Evolutionary conservation across 92 coral and sea anemone genomes (phyloP).

Genomic region (Paramuricea clavata): DNA sequence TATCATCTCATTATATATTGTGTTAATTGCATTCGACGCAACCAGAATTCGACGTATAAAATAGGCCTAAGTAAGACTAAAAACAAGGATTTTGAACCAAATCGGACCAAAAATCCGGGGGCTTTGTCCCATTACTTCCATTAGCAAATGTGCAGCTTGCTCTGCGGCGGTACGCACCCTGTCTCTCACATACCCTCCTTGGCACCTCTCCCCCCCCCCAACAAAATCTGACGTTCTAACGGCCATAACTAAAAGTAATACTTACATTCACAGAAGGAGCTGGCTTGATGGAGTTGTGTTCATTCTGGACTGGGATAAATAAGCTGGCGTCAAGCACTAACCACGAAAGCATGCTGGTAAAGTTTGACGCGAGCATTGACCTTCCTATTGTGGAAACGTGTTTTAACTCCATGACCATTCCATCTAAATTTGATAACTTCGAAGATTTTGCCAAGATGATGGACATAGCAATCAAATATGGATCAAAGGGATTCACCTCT

Average conservation of each 20-base stretch:
- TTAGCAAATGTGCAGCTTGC: too few relatives aligned
- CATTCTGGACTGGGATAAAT: constrained; percentile 28
- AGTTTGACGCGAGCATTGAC: constrained; percentile 22
- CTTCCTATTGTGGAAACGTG: constrained; percentile 44
- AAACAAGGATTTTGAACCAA: too few relatives aligned
- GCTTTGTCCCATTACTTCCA: too few relatives aligned
- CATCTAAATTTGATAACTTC: constrained; percentile 13
- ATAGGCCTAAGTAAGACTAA: too few relatives aligned
- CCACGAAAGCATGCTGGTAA: constrained; percentile 1
- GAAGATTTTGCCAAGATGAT: constrained; percentile 31
- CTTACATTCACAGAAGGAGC: not conserved
- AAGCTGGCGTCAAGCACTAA: constrained; percentile 2
- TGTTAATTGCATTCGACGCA: too few relatives aligned
- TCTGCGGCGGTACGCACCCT: too few relatives aligned
- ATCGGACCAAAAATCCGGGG: too few relatives aligned
- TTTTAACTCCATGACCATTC: constrained; percentile 27
- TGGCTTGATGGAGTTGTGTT: not conserved
- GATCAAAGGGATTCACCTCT: constrained; percentile 10
- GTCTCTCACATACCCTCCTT: too few relatives aligned
- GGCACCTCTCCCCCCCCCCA: too few relatives aligned
- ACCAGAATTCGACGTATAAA: too few relatives aligned
- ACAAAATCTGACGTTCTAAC: not conserved
- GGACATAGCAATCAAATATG: constrained; percentile 46
- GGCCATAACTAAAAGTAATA: not conserved
- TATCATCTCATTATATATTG: too few relatives aligned